Conservation (phyloP, 23 tunicate genomes). For the Styela clava region DNA sequence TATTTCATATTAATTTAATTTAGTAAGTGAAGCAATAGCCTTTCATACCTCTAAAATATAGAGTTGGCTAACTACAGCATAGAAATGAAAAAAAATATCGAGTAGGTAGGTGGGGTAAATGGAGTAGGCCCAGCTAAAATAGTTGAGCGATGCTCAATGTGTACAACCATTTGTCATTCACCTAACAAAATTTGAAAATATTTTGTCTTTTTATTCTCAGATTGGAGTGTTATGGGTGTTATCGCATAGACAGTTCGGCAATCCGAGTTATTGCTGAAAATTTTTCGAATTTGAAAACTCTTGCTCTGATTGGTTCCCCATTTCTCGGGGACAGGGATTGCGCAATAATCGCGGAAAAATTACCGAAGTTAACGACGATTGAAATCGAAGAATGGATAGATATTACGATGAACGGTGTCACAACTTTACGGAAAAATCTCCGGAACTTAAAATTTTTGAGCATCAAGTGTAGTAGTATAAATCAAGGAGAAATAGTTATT, state of each 20-base stretch:
- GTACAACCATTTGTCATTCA: no score
- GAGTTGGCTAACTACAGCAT: no score
- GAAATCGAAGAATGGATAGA: conserved; percentile 85
- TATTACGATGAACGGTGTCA: conserved; percentile 36
- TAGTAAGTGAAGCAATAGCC: no score
- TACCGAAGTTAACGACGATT: conserved; percentile 28
- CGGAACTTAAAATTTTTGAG: conserved; percentile 60
- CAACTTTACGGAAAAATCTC: conserved; percentile 7
- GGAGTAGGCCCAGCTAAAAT: no score
- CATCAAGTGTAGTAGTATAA: conserved; percentile 38
- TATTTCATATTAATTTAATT: no score
- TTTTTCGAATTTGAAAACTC: conserved; percentile 40
- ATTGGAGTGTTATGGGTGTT: conserved; percentile 50
- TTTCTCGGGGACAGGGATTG: conserved; percentile 42
- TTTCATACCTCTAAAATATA: no score
- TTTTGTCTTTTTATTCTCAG: no score
- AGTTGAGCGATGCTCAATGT: no score
- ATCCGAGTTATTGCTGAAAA: conserved; percentile 34
- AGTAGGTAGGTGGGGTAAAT: no score
- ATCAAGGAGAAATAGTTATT: conserved; percentile 41
- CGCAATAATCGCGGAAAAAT: conserved; percentile 19
- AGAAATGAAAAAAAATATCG: no score
- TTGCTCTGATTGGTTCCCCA: conserved; percentile 61
- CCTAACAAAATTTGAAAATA: no score
- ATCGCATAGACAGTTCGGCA: conserved; percentile 47